Conservation (phyloP, 2,113 vertebrate genomes). For the Athene cunicularia region DNA sequence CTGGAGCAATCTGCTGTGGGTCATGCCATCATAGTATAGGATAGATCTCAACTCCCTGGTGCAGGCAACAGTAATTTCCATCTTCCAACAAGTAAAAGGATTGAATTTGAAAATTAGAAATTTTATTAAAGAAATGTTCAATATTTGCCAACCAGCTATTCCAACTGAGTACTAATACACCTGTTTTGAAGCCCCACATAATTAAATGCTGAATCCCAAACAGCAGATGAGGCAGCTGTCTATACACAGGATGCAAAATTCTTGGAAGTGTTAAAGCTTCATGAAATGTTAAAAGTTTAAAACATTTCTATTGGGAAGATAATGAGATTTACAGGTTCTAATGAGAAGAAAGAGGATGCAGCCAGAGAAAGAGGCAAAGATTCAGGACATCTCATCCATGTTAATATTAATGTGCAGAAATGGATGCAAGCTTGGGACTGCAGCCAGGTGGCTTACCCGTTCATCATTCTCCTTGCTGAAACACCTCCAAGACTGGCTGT, state of each 20-base stretch:
- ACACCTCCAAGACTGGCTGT: background rate
- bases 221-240: background rate
- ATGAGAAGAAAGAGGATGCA: background rate
- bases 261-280: background rate
- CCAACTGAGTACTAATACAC: background rate
- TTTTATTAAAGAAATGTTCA: background rate
- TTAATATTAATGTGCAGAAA: background rate
- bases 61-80: background rate
- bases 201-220: background rate
- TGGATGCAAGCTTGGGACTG: background rate
- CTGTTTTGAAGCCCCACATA: background rate
- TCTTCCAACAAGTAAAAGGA: background rate
- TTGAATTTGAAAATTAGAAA: background rate
- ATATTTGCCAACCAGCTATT: background rate
- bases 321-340: background rate
- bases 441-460: background rate
- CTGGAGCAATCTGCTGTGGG: background rate
- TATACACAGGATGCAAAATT: background rate
- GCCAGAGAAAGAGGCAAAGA: background rate
- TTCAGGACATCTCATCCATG: background rate
- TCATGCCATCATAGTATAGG: background rate
- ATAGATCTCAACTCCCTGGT: background rate
- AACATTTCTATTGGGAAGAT: background rate
- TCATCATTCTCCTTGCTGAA: background rate
- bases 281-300: background rate